Evolutionary conservation across 2,113 vertebrate species (phyloP).

Genomic region (Caranx ignobilis): DNA sequence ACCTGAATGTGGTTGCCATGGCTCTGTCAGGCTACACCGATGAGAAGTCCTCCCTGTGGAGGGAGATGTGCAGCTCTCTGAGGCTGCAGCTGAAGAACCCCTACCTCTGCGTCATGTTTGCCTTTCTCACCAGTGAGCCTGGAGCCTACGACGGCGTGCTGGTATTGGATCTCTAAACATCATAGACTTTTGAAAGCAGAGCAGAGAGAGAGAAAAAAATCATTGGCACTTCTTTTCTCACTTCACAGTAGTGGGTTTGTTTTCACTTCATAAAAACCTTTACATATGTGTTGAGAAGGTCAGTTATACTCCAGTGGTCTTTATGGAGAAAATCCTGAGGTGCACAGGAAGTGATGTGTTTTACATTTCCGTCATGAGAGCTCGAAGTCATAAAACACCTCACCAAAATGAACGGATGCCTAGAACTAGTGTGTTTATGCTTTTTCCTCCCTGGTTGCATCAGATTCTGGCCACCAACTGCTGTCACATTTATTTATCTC

Average conservation of each 20-base stretch:
- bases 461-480: slow-evolving; percentile 30
- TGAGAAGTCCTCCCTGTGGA: slow-evolving; percentile 97
- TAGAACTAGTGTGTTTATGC: slow-evolving; percentile 32
- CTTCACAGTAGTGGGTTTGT: slow-evolving; percentile 15
- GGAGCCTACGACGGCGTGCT: slow-evolving; percentile 95
- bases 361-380: slow-evolving; percentile 12
- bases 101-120: slow-evolving; percentile 97
- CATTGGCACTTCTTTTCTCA: not conserved
- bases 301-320: slow-evolving; percentile 1
- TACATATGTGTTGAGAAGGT: not conserved
- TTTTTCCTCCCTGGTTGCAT: slow-evolving; percentile 17
- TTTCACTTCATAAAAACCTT: slow-evolving; percentile 8
- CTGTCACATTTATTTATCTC: slow-evolving; percentile 34
- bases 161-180: slow-evolving; percentile 79
- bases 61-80: slow-evolving; percentile 98
- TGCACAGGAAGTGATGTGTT: slow-evolving; percentile 44
- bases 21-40: slow-evolving; percentile 97
- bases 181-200: not conserved
- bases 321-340: slow-evolving; percentile 30
- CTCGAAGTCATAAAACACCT: slow-evolving; percentile 25
- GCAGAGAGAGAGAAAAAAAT: not conserved
- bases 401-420: not conserved
- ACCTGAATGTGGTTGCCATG: slow-evolving; percentile 99
- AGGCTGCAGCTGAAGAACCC: slow-evolving; percentile 94
- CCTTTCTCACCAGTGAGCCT: slow-evolving; percentile 97